These are phyloP conservation scores for Colius striatus DNA, from an alignment of 2,113 vertebrate species.

Conservation along the genomic window DNA sequence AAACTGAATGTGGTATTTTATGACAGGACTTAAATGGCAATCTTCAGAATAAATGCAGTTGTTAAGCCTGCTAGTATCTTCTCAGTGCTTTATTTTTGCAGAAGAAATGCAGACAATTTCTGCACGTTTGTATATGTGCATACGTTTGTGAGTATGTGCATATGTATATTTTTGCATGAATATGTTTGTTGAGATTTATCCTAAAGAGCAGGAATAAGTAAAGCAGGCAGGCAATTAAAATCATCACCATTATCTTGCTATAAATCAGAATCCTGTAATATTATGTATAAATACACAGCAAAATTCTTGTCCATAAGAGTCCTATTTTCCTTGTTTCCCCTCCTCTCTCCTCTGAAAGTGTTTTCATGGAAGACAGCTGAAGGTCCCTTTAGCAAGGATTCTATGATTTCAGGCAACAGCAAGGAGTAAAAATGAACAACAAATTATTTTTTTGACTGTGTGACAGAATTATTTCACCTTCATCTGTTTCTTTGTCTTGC, in stretches of 20 bases:
- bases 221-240: not conserved
- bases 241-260: not conserved
- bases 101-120: not conserved
- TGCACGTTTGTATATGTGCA: not conserved
- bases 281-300: not conserved
- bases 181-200: not conserved
- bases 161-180: not conserved
- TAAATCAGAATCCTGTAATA: not conserved
- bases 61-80: not conserved
- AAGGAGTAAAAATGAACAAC: not conserved
- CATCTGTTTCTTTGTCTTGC: not conserved
- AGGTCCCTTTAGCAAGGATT: not conserved
- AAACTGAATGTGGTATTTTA: not conserved
- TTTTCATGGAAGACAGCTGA: not conserved
- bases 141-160: not conserved
- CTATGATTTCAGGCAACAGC: not conserved
- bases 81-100: not conserved
- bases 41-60: not conserved
- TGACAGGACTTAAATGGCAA: not conserved
- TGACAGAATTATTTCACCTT: conserved; percentile 13
- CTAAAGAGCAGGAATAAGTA: not conserved
- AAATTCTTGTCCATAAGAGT: not conserved
- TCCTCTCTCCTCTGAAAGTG: not conserved
- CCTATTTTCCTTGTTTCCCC: not conserved
- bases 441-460: not conserved